Evolutionary conservation across 1,140 invertebrate genomes (phyloP).

Genomic region (Drosophila sucinea): DNA sequence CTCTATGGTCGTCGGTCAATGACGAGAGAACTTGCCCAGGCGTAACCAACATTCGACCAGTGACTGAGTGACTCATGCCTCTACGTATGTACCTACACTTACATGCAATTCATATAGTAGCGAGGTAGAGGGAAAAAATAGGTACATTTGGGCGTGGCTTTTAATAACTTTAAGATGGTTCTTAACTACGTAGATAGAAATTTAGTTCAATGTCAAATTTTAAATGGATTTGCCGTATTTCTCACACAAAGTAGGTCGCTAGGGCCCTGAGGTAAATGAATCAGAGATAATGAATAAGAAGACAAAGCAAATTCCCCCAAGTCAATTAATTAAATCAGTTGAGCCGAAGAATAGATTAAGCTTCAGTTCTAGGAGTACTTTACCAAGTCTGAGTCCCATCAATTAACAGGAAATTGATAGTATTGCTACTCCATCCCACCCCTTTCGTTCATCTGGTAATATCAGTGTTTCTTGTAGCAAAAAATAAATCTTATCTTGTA

Average conservation of each 20-base stretch:
- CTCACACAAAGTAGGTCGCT: not conserved
- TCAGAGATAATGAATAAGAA: no score
- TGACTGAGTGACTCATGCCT: slow-evolving; percentile 51
- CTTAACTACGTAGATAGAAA: slow-evolving; percentile 11
- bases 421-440: no score
- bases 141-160: slow-evolving; percentile 42
- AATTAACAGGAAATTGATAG: no score
- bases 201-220: slow-evolving; percentile 61
- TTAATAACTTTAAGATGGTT: slow-evolving; percentile 35
- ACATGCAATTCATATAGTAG: not conserved
- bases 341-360: no score
- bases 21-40: slow-evolving; percentile 29
- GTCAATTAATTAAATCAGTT: no score
- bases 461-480: not conserved
- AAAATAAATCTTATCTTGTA: slow-evolving; percentile 1
- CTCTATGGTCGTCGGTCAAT: slow-evolving; percentile 26
- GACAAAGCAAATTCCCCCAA: no score
- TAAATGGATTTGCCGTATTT: slow-evolving; percentile 12
- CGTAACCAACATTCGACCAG: slow-evolving; percentile 35
- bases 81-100: not conserved
- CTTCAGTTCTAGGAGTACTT: no score
- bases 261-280: no score
- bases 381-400: no score
- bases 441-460: not conserved
- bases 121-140: no score